Evolutionary conservation across 2,888 invertebrate species (phyloP).

Genomic region (Thereva unica): DNA sequence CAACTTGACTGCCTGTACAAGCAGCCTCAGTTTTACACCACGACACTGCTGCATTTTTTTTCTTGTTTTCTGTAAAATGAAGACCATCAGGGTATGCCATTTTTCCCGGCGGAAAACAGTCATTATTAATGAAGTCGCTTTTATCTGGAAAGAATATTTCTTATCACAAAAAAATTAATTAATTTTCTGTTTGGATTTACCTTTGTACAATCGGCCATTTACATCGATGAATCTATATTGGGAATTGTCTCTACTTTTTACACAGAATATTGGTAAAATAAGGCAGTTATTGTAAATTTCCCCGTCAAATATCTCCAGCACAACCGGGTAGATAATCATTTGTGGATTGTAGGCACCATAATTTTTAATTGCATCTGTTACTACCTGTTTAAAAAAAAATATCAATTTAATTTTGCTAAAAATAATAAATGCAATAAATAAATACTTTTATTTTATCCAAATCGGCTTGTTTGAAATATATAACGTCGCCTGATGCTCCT

Average conservation of each 20-base stretch:
- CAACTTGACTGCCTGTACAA: background rate
- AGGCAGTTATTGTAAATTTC: constrained; percentile 4
- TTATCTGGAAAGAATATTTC: background rate
- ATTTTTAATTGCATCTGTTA: constrained; percentile 5
- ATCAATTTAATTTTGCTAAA: background rate
- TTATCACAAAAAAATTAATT: background rate
- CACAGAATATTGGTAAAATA: constrained; percentile 9
- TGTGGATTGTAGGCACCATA: constrained; percentile 14
- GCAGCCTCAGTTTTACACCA: background rate
- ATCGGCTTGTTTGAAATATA: background rate
- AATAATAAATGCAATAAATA: background rate
- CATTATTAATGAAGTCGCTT: constrained; percentile 4
- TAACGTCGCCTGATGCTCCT: background rate
- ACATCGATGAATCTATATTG: constrained; percentile 6
- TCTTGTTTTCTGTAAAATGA: background rate
- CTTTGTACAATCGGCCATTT: constrained; percentile 8
- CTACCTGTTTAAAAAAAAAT: background rate
- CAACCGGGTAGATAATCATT: constrained; percentile 18
- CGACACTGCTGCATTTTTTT: background rate
- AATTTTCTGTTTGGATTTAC: background rate
- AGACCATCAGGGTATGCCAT: constrained; percentile 5
- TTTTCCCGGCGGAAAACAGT: constrained; percentile 3
- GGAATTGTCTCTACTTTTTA: background rate
- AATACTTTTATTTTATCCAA: background rate
- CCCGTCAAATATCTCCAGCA: constrained; percentile 1